Base-by-base conservation (phyloP, 2,113 vertebrate species). In the Channa argus region DNA sequence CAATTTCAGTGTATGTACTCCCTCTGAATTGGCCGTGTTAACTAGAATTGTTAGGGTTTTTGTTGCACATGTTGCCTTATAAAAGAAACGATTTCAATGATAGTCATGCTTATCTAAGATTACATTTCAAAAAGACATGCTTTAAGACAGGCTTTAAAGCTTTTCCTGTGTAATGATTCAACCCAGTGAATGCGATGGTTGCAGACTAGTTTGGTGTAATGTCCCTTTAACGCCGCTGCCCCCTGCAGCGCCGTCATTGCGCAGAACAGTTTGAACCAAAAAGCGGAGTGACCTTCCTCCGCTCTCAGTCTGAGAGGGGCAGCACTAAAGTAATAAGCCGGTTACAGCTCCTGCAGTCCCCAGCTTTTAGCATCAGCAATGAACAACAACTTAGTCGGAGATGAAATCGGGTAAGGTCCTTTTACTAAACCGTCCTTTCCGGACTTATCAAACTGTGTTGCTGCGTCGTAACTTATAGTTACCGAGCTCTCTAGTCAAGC, bases 311-410 rank as follows among this genome's bases (percentile, higher is more conserved):
- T 88, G 89, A 87, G 91, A 92, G 93, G 90, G 86, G 89, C 90
- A 90, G 86, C 84, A 71, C 79, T 73, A 82, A 89, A 90, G 85
- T 80, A 74, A 84, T 24, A 90, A 87, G 79, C 88, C 90, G 90
- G 84, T 88, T 54, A 63, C 74, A 84, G 86, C 89, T 80, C 82
- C 81, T 54, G 56, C 67, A 80, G 64, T 82, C 89, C 82, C 89
- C 88, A 87, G 73, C 88, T 71, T 24, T 80, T 71, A 90, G 89
- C 92, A 90, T 91, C 92, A 94, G 94, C 94, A 88, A 96, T 96
- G 97, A 97, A 97, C 92, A 96, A 92, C 94, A 96, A 95, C 92
- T 95, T 96, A 90, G 95, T 96, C 87, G 97, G 96, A 89, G 97
- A 98, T 92, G 97, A 97, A 95, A 95, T 98, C 85, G 96, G 97